Evolutionary conservation across 1,140 invertebrate genomes (phyloP), one percentile per base, ranked within the genome.

Genomic region (Triops longicaudatus): DNA sequence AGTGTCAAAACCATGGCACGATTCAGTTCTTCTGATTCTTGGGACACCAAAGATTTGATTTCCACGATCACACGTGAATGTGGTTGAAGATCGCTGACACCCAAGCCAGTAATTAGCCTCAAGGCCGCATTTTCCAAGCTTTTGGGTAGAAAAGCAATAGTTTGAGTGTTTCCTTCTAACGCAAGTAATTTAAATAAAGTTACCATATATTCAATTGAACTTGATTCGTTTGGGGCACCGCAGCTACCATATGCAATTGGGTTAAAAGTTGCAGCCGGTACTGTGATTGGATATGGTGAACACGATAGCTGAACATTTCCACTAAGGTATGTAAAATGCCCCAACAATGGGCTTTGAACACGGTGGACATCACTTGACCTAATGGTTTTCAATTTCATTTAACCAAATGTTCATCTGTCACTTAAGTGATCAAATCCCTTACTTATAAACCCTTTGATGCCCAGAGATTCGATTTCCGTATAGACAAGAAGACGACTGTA

Each of bases 401-500:
- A 75, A 17, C 1, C 78, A 76, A 74, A n/a, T n/a, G 37, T 80
- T 78, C 27, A 79, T 79, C 74, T 72, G 73, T 79, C 77, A 37
- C 74, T 77, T 77, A 73, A 75, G 72, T 37, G 41, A 78, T 74
- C 44, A 76, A 41, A 73, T 42, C 81, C 89, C 89, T 89, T 85
- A 94, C 94, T 93, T 78, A 98, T 94, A 83, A 98, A 98, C 72
- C 93, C 94, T 87, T 98, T 98, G 72, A 98, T 98, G 31, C 96
- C 96, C 9, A 98, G 87, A 50, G 95, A 96, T 84, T 98, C 97
- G 75, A 98, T 98, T 87, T 98, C 97, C 28, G 94, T 97, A 80
- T 98, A 98, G 0, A 98, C 95, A 26, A 98, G 84, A 42, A 98
- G 84, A 79, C 96, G 86, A 73, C 93, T 94, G 83, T 98, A 98